Percentiles rank a stretch among this genome's conserved stretches.
phyloP scores from a whole-genome alignment of 2,797 vertebrate genomes.

The Decapterus maruadsi region DNA sequence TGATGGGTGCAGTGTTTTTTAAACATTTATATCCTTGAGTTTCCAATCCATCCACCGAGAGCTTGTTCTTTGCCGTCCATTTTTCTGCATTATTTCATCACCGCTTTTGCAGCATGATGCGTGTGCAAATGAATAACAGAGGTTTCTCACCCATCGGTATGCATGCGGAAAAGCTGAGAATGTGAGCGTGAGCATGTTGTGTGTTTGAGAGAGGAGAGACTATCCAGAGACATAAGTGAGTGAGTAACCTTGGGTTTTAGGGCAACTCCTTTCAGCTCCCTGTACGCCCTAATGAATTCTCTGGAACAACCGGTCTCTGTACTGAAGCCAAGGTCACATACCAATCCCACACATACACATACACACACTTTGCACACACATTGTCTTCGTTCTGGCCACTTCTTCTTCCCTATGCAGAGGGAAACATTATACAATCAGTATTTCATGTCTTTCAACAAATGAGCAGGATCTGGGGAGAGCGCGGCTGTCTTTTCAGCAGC shows the following conservation, averaged over 20 bases:
- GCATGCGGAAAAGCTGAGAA: conserved; percentile 16
- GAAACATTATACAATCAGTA: conserved; percentile 48
- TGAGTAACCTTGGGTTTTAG: conserved; percentile 73
- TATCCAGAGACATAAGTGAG: conserved; percentile 67
- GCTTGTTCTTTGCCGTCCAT: background rate
- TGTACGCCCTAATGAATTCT: conserved; percentile 49
- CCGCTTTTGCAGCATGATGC: background rate
- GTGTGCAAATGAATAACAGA: conserved; percentile 27
- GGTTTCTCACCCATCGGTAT: conserved; percentile 2
- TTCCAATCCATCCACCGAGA: background rate
- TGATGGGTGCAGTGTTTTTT: background rate
- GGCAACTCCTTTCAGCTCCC: conserved; percentile 62
- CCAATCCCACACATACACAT: conserved; percentile 47
- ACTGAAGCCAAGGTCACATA: conserved; percentile 76
- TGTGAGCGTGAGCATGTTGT: conserved; percentile 17
- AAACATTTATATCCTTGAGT: background rate
- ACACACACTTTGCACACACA: conserved; percentile 30
- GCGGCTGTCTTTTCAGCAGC: conserved; percentile 12
- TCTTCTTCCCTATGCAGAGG: conserved; percentile 42
- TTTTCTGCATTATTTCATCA: conserved; percentile 11
- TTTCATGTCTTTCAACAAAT: conserved; percentile 45
- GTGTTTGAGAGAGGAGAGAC: conserved; percentile 3
- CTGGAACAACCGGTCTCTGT: conserved; percentile 69
- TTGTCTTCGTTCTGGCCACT: conserved; percentile 43
- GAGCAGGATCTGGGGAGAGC: conserved; percentile 14